Conservation (phyloP, 1,140 invertebrate species). For the Zaprionus vittiger region DNA sequence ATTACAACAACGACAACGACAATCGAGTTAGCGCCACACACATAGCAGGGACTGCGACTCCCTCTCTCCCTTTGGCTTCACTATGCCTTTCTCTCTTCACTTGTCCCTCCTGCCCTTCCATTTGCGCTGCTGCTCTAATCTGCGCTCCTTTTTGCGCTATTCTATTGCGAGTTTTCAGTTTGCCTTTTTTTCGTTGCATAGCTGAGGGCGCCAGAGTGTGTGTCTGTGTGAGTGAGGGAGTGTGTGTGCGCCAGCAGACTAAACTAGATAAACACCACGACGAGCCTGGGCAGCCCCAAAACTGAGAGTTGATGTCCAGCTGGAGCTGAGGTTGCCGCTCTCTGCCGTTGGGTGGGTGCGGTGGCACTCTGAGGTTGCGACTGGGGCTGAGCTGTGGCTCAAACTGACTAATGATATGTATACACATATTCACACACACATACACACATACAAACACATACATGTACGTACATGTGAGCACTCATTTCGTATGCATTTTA, state of each 20-base stretch:
- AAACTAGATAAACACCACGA: conserved; percentile 73
- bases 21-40: conserved; percentile 77
- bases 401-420: conserved; percentile 56
- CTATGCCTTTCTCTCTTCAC: conserved; percentile 10
- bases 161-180: conserved; percentile 30
- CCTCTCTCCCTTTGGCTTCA: conserved; percentile 1
- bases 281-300: conserved; percentile 44
- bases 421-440: conserved; percentile 12
- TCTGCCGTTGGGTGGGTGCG: conserved; percentile 4
- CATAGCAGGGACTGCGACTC: conserved; percentile 21
- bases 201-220: conserved; percentile 22
- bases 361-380: conserved; percentile 17
- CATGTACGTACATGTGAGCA: background rate
- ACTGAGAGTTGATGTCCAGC: conserved; percentile 38
- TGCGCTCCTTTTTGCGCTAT: conserved; percentile 5
- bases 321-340: conserved; percentile 20
- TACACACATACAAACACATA: background rate
- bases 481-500: conserved; percentile 9
- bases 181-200: conserved; percentile 30
- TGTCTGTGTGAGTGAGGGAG: conserved; percentile 10
- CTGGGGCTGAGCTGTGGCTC: conserved; percentile 25
- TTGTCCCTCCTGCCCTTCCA: background rate
- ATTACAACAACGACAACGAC: conserved; percentile 75
- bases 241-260: conserved; percentile 34
- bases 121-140: background rate